A percentile compares a stretch with the other conserved stretches of the same genome.
phyloP scores from a whole-genome alignment of 2,113 vertebrate species.

The Phalacrocorax pelagicus region DNA sequence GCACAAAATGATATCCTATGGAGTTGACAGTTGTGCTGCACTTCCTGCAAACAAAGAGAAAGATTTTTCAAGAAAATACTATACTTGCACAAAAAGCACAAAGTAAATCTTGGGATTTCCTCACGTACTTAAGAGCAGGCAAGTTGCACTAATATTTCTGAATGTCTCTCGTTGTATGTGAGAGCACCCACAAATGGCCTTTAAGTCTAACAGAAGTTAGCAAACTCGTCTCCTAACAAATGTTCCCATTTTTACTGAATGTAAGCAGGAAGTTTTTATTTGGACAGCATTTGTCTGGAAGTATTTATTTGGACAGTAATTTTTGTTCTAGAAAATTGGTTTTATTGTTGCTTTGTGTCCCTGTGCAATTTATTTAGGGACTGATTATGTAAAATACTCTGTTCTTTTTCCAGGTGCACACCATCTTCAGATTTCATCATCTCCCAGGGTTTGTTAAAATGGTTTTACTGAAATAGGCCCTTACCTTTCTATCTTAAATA shows the following conservation, averaged over 20 bases:
- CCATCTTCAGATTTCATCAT: background rate
- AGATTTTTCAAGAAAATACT: background rate
- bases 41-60: constrained; percentile 81
- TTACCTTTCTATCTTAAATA: background rate
- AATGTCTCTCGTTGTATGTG: background rate
- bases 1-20: constrained; percentile 99
- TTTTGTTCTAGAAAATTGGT: background rate
- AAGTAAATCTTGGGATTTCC: background rate
- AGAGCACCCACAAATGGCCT: background rate
- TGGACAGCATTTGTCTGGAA: background rate
- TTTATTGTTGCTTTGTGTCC: background rate
- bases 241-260: background rate
- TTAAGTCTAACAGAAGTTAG: background rate
- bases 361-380: background rate
- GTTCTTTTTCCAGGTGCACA: background rate
- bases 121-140: background rate
- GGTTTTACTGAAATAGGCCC: background rate
- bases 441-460: background rate
- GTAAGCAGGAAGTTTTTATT: background rate
- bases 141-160: background rate
- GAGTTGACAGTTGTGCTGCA: constrained; percentile 95
- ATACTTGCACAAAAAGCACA: background rate
- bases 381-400: background rate
- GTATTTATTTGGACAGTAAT: background rate
- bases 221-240: background rate